Conservation (phyloP, 2,113 vertebrate species). For the Phocoena sinus region DNA sequence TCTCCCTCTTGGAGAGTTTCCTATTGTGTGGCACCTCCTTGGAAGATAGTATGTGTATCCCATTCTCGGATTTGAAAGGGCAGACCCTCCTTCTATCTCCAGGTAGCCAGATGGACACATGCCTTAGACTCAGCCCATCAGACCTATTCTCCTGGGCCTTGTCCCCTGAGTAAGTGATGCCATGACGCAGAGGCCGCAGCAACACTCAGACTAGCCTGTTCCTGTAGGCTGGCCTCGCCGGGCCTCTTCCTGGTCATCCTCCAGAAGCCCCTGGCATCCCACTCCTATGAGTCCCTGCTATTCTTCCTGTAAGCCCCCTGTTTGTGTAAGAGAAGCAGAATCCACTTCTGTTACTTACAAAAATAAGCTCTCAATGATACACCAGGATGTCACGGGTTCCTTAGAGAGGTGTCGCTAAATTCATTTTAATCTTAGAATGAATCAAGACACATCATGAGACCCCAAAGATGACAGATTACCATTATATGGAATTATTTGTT, state of each 20-base stretch:
- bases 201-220: fast-evolving
- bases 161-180: background rate
- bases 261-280: background rate
- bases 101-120: background rate
- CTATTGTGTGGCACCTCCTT: background rate
- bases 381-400: background rate
- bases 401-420: background rate
- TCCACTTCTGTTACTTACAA: background rate
- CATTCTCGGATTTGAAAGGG: background rate
- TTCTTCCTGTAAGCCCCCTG: background rate
- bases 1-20: background rate
- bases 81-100: background rate
- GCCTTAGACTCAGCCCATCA: background rate
- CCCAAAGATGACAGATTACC: background rate
- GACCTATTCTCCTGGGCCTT: background rate
- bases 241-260: background rate
- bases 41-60: background rate
- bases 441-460: background rate
- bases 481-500: background rate
- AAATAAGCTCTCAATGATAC: background rate
- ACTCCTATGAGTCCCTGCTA: background rate
- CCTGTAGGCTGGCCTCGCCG: background rate
- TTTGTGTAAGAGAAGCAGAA: background rate
- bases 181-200: too few species aligned
- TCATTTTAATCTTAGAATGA: background rate